Conservation (phyloP, 2,888 invertebrate genomes). For the Stenichneumon culpator region DNA sequence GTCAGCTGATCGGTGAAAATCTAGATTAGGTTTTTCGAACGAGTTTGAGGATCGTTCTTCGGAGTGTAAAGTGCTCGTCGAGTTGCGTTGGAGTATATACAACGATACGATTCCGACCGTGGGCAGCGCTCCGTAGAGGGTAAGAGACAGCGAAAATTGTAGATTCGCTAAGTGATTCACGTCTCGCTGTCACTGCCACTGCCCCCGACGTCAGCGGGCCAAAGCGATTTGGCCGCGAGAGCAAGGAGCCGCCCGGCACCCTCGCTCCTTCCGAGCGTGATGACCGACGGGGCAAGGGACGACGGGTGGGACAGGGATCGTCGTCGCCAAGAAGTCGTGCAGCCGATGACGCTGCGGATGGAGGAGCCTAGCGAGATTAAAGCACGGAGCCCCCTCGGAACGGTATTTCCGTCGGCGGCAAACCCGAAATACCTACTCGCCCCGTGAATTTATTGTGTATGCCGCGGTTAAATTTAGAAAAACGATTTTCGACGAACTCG, state of each 20-base stretch:
- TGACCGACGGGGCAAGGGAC: constrained; percentile 7
- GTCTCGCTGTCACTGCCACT: constrained; percentile 57
- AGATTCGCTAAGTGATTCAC: constrained; percentile 14
- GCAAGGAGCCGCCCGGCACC: not conserved
- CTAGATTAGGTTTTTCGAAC: not conserved
- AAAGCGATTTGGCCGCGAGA: constrained; percentile 32
- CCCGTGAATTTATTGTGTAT: constrained; percentile 68
- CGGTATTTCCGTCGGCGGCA: constrained; percentile 69
- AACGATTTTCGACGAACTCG: constrained; percentile 57
- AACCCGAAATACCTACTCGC: constrained; percentile 69
- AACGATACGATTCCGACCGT: not conserved
- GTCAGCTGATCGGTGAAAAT: not conserved
- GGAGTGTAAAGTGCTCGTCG: not conserved
- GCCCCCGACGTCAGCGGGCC: constrained; percentile 31
- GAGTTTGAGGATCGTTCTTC: not conserved
- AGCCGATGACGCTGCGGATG: constrained; percentile 19
- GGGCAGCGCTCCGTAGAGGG: not conserved
- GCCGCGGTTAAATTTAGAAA: constrained; percentile 67
- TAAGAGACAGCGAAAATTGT: constrained; percentile 16
- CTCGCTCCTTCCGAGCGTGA: not conserved
- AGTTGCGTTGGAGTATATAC: not conserved
- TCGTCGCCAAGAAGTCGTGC: not conserved
- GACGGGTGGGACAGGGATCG: not conserved
- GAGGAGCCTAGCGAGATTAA: constrained; percentile 4
- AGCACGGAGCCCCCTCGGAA: constrained; percentile 27